Evolutionary conservation across 2,888 invertebrate genomes (phyloP).

Genomic region (Campopleginae sp.): DNA sequence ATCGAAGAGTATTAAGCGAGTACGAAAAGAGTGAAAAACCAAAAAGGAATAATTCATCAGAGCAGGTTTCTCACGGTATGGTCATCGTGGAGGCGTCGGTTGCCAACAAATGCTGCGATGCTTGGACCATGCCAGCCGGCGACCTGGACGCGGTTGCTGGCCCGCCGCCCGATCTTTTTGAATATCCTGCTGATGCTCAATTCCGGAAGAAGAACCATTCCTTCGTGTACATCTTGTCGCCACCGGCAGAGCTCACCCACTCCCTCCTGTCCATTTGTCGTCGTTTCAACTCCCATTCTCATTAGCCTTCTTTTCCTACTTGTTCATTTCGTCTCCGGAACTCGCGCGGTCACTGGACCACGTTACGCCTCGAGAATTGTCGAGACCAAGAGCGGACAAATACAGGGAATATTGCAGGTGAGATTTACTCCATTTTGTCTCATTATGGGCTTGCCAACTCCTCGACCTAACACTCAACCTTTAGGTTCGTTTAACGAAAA

Average conservation of each 20-base stretch:
- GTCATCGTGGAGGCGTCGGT: slow-evolving; percentile 74
- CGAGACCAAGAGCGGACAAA: slow-evolving; percentile 87
- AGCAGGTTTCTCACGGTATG: slow-evolving; percentile 75
- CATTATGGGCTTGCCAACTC: too few species aligned
- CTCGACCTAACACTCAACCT: not conserved
- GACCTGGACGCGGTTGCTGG: slow-evolving; percentile 80
- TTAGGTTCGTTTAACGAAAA: too few species aligned
- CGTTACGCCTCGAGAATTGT: slow-evolving; percentile 92
- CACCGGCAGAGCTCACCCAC: slow-evolving; percentile 36
- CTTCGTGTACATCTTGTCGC: slow-evolving; percentile 59
- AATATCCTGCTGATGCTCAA: slow-evolving; percentile 68
- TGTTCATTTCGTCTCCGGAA: slow-evolving; percentile 62
- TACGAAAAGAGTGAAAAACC: not conserved
- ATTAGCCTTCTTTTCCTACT: slow-evolving; percentile 61
- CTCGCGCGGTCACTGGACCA: slow-evolving; percentile 84
- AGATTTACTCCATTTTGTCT: not conserved
- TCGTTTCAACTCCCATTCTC: slow-evolving; percentile 43
- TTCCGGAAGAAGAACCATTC: slow-evolving; percentile 66
- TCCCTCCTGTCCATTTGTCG: slow-evolving; percentile 21
- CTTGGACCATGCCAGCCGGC: slow-evolving; percentile 82
- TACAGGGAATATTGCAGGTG: slow-evolving; percentile 83
- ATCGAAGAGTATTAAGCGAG: not conserved
- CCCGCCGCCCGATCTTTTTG: slow-evolving; percentile 75
- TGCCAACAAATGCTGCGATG: slow-evolving; percentile 83
- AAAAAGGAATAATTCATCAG: slow-evolving; percentile 64